phyloP scores from a whole-genome alignment of 2,888 invertebrate species.

The Sipha maydis region DNA sequence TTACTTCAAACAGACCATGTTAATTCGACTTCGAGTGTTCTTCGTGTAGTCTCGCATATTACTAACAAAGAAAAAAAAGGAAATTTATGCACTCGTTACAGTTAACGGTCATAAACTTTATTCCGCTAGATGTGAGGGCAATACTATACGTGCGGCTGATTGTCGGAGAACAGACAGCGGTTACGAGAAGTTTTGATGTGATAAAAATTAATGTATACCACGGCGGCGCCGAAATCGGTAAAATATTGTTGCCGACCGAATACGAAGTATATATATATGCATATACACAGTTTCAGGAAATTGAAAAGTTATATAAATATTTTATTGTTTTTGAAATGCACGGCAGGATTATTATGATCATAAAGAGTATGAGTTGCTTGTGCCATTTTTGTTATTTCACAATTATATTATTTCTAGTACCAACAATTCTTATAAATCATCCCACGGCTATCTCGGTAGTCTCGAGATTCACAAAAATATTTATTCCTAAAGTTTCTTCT shows the following conservation, averaged over 20 bases:
- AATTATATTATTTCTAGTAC: not conserved
- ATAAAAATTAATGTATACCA: slow-evolving; percentile 48
- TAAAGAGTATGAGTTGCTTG: not conserved
- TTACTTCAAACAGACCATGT: slow-evolving; percentile 12
- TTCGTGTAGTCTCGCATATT: not conserved
- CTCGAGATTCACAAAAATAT: not conserved
- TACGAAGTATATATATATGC: not conserved
- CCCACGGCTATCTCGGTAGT: not conserved
- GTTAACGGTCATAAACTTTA: slow-evolving; percentile 40
- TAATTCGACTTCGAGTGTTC: not conserved
- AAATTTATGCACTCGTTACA: not conserved
- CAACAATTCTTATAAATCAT: slow-evolving; percentile 2
- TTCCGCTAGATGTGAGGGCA: not conserved
- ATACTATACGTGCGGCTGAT: not conserved
- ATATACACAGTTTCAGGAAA: slow-evolving; percentile 2
- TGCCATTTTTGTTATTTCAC: not conserved
- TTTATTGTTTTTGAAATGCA: slow-evolving; percentile 44
- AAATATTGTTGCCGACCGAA: slow-evolving; percentile 38
- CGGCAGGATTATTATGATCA: slow-evolving; percentile 19
- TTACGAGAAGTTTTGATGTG: slow-evolving; percentile 26
- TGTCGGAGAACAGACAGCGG: not conserved
- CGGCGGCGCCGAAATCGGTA: slow-evolving; percentile 22
- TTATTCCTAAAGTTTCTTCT: not conserved
- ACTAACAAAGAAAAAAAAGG: not conserved
- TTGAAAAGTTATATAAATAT: slow-evolving; percentile 56